These are phyloP conservation scores for Pseudoips prasinana DNA, from an alignment of 2,888 invertebrate species.

Conservation along the genomic window DNA sequence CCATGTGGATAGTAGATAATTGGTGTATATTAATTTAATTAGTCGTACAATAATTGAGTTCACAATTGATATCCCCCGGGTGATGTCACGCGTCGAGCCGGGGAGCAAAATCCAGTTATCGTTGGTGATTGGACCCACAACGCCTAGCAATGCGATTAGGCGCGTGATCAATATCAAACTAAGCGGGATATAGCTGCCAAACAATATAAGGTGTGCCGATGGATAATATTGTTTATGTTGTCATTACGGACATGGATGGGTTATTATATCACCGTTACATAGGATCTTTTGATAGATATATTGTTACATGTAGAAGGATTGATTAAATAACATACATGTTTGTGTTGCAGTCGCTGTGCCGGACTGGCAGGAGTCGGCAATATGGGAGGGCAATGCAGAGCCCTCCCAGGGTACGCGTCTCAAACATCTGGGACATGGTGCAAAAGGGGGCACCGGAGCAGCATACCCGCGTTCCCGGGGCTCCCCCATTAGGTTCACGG, in stretches of 20 bases:
- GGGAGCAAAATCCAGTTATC: conserved; percentile 65
- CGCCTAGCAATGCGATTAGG: conserved; percentile 65
- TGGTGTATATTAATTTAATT: conserved; percentile 46
- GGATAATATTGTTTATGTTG: conserved; percentile 27
- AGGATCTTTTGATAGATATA: too few relatives aligned
- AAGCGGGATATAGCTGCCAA: conserved; percentile 39
- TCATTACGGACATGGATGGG: conserved; percentile 1
- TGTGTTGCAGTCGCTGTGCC: too few relatives aligned
- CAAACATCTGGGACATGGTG: too few relatives aligned
- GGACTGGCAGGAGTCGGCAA: too few relatives aligned
- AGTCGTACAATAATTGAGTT: conserved; percentile 51
- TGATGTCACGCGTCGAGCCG: conserved; percentile 49
- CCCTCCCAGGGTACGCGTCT: too few relatives aligned
- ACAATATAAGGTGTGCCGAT: conserved; percentile 36
- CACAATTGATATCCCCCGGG: conserved; percentile 49
- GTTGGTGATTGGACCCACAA: conserved; percentile 66
- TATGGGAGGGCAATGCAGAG: too few relatives aligned
- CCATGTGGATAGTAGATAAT: conserved; percentile 11
- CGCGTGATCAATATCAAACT: conserved; percentile 53
- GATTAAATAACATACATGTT: too few relatives aligned
- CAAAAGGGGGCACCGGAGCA: too few relatives aligned
- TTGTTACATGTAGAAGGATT: too few relatives aligned
- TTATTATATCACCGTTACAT: too few relatives aligned
- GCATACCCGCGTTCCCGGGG: too few relatives aligned
- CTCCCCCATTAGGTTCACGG: too few relatives aligned